A percentile compares a stretch with the other conserved stretches of the same genome.
Conservation (phyloP, 2,113 vertebrate genomes). For the Equus przewalskii region DNA sequence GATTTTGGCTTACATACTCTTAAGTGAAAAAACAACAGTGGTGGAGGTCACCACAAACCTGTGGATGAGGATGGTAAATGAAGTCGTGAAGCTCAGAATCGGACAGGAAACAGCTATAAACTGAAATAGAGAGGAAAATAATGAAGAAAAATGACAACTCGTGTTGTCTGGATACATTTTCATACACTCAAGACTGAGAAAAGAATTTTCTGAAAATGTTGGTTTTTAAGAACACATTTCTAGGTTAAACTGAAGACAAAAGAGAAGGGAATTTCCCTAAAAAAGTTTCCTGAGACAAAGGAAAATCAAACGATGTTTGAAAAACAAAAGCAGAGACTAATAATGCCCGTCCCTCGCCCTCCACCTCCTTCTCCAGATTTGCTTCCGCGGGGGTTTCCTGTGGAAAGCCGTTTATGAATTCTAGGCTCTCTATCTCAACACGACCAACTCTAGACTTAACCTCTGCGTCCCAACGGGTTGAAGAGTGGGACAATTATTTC, state of each 20-base stretch:
- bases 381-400: neutral
- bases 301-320: conserved; percentile 61
- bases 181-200: neutral
- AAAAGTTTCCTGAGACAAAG: conserved; percentile 50
- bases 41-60: neutral
- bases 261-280: conserved; percentile 46
- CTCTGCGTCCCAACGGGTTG: neutral
- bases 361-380: neutral
- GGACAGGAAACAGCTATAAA: conserved; percentile 27
- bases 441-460: neutral
- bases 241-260: conserved; percentile 34
- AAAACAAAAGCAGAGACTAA: conserved; percentile 57
- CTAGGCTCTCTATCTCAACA: neutral
- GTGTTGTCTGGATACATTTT: neutral
- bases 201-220: neutral
- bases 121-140: conserved; percentile 6
- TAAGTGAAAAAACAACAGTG: neutral
- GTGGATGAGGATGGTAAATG: neutral
- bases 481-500: neutral
- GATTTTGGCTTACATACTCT: neutral
- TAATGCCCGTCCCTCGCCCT: neutral
- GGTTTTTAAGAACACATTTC: conserved; percentile 15
- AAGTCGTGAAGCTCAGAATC: neutral
- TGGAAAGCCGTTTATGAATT: neutral
- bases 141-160: conserved; percentile 32